These are phyloP conservation scores for Elachura formosa DNA, from an alignment of 2,113 vertebrate genomes.

Conservation along the genomic window DNA sequence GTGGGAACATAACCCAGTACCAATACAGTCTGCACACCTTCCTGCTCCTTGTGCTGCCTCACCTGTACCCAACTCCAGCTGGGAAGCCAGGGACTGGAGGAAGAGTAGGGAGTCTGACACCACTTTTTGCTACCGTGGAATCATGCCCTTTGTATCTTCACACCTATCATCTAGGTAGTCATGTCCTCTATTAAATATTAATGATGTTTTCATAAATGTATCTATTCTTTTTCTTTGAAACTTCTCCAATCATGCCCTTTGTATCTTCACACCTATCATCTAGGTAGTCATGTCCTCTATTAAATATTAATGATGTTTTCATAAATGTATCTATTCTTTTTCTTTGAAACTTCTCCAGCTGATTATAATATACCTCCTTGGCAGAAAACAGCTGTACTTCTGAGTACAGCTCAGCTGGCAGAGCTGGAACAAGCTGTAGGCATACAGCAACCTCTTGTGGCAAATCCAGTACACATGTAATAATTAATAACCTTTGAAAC, in stretches of 20 bases:
- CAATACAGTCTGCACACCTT: no score
- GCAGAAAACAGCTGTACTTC: background rate
- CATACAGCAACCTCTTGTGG: constrained; percentile 53
- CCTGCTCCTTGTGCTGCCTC: background rate
- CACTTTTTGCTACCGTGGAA: background rate
- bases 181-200: background rate
- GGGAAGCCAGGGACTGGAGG: background rate
- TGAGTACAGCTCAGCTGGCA: background rate
- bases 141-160: background rate
- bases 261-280: background rate
- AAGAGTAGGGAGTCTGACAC: background rate
- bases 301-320: background rate
- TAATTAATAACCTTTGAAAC: background rate
- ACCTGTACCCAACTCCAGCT: background rate
- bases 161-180: background rate
- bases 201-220: background rate
- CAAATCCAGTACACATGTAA: background rate
- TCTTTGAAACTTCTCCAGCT: background rate
- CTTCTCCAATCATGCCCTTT: background rate
- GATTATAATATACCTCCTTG: background rate
- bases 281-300: background rate
- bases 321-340: background rate
- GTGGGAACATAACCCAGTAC: background rate
- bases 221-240: background rate
- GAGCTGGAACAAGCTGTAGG: background rate